Evolutionary conservation across 2,797 vertebrate genomes (phyloP).

Genomic region (Telmatherina bonti): DNA sequence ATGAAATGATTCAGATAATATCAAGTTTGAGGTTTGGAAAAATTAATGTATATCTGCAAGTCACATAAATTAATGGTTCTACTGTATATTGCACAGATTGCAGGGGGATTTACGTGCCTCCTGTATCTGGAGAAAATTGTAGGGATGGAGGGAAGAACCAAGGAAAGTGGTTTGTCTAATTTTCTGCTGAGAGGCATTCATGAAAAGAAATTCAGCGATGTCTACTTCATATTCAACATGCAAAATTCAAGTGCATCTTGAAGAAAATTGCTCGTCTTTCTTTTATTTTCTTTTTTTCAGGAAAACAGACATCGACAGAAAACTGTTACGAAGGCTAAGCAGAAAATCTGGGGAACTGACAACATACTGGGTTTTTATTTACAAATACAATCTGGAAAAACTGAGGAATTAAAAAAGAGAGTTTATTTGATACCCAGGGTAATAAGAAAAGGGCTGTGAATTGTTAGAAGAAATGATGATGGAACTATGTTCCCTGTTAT

Average conservation of each 20-base stretch:
- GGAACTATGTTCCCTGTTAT: not conserved
- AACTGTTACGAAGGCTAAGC: constrained; percentile 2
- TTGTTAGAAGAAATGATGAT: not conserved
- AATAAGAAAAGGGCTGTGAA: not conserved
- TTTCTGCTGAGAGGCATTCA: not conserved
- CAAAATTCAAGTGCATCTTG: too few relatives aligned
- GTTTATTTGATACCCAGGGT: not conserved
- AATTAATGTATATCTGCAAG: not conserved
- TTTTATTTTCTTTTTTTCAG: too few relatives aligned
- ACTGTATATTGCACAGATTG: not conserved
- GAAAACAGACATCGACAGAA: not conserved
- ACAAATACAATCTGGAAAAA: not conserved
- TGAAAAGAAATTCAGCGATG: not conserved
- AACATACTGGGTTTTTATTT: not conserved
- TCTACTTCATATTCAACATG: not conserved
- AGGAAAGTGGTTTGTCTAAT: not conserved
- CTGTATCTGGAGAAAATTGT: not conserved
- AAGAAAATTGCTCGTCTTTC: not conserved
- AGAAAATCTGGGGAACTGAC: constrained; percentile 6
- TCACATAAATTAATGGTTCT: too few relatives aligned
- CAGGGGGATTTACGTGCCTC: not conserved
- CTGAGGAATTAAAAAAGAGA: not conserved
- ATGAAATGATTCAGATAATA: constrained; percentile 1
- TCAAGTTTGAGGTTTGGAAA: not conserved
- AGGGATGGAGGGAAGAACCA: not conserved